These are phyloP conservation scores for Oegoconia quadripuncta DNA, from an alignment of 2,888 invertebrate genomes.

Conservation along the genomic window DNA sequence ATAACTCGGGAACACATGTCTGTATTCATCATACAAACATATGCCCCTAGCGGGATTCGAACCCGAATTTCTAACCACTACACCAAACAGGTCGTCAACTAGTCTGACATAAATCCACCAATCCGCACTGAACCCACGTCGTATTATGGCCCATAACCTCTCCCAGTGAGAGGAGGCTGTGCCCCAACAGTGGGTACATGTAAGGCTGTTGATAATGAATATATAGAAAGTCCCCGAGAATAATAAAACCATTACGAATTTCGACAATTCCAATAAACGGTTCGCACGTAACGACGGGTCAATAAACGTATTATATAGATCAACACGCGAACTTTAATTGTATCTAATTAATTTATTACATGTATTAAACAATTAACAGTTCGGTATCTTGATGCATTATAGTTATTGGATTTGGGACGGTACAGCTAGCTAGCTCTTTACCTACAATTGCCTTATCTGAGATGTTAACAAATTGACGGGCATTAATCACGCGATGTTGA, in stretches of 20 bases:
- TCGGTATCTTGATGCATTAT: constrained; percentile 70
- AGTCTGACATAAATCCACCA: too few species aligned
- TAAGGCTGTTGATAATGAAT: too few species aligned
- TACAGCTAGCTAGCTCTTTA: constrained; percentile 45
- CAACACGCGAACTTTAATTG: constrained; percentile 70
- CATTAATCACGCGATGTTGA: constrained; percentile 61
- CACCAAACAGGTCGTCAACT: too few species aligned
- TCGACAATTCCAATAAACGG: constrained; percentile 32
- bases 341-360: constrained; percentile 77
- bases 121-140: too few species aligned
- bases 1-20: too few species aligned
- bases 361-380: constrained; percentile 75
- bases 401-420: constrained; percentile 67
- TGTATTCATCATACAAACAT: too few species aligned
- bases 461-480: constrained; percentile 64
- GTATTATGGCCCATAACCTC: too few species aligned
- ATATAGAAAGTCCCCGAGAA: too few species aligned
- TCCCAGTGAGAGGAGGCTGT: too few species aligned
- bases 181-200: too few species aligned
- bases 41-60: too few species aligned
- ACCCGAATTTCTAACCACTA: too few species aligned
- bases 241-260: constrained; percentile 57
- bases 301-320: constrained; percentile 38
- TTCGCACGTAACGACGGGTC: constrained; percentile 48
- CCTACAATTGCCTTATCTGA: constrained; percentile 73